Base-by-base conservation (phyloP, 2,113 vertebrate species). In the Symphodus melops region DNA sequence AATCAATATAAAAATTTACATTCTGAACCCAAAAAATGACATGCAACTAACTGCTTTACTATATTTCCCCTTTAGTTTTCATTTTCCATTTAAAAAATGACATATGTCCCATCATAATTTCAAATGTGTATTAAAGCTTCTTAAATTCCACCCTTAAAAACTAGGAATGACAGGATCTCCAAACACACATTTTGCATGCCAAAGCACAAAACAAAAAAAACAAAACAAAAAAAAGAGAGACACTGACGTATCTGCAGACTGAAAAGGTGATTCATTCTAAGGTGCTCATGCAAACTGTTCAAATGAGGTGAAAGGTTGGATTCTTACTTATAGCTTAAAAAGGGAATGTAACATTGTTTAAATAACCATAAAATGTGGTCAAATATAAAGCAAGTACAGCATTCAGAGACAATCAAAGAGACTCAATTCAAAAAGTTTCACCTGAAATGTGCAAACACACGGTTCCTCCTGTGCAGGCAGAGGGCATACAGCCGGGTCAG, bases 361-460 rank as follows among this genome's bases (percentile, higher is more conserved):
- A 41, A 51, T 5, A 42, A 53, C 36, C 12, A 21, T 49, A 52
- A 28, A 74, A 80, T 70, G 8, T 1, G 14, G 61, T 76, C 62
- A 77, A 75, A 81, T 89, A 88, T 10, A 84, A 87, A 79, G 55
- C 69, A 72, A 79, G 42, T 79, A 77, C 80, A 86, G 80, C 89
- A 83, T 72, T 67, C 36, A 72, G 54, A 74, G 77, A 83, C 74
- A 58, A 68, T 28, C 11, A 72, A 83, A 79, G 23, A 81, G 51
- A 63, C 70, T 51, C 8, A 51, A 20, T 53, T 77, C 55, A 77
- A 59, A 28, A 68, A 74, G 66, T 72, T 74, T 48, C n/a, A 75
- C 77, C 78, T 56, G 9, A 54, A 72, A 62, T 83, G 86, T 89
- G 90, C 84, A 92, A 92, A 87, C 58, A 25, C 68, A 72, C 77